A percentile compares a stretch with the other conserved stretches of the same genome.
Evolutionary conservation across 2,797 vertebrate genomes (phyloP).

Genomic region (Ambastaia sidthimunki): DNA sequence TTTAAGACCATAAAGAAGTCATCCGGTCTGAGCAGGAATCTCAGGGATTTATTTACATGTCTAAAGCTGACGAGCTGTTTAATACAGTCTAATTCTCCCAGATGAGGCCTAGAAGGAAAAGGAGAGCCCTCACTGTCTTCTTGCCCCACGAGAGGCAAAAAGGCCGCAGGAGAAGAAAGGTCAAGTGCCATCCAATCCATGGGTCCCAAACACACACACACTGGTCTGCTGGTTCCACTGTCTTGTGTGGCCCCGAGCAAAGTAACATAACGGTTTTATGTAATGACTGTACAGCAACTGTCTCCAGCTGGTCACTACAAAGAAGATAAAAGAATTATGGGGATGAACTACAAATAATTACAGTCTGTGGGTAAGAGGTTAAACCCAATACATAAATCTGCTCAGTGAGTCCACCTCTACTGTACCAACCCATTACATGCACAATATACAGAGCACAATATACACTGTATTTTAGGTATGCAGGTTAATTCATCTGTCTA

Average conservation of each 20-base stretch:
- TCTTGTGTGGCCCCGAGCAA: background rate
- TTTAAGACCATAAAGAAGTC: slow-evolving; percentile 18
- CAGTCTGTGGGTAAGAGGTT: slow-evolving; percentile 22
- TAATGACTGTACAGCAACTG: background rate
- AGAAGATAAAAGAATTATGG: slow-evolving; percentile 17
- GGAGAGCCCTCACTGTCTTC: slow-evolving; percentile 10
- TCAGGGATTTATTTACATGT: slow-evolving; percentile 22
- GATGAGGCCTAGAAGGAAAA: slow-evolving; percentile 31
- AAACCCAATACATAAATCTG: slow-evolving; percentile 15
- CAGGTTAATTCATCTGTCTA: background rate
- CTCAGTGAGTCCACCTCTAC: background rate
- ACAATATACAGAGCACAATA: background rate
- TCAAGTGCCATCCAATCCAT: slow-evolving; percentile 35
- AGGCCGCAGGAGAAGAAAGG: slow-evolving; percentile 17
- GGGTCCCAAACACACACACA: background rate
- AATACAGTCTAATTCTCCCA: slow-evolving; percentile 42
- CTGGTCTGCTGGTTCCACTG: background rate
- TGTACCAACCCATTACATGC: slow-evolving; percentile 15
- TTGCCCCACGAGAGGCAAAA: slow-evolving; percentile 39
- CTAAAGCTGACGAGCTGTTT: slow-evolving; percentile 37
- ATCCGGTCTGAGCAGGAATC: slow-evolving; percentile 11
- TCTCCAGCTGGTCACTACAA: background rate
- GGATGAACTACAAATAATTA: slow-evolving; percentile 3
- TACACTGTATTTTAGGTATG: background rate
- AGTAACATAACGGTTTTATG: slow-evolving; percentile 20